phyloP scores from a whole-genome alignment of 2,888 invertebrate species.

The Dioctria rufipes region DNA sequence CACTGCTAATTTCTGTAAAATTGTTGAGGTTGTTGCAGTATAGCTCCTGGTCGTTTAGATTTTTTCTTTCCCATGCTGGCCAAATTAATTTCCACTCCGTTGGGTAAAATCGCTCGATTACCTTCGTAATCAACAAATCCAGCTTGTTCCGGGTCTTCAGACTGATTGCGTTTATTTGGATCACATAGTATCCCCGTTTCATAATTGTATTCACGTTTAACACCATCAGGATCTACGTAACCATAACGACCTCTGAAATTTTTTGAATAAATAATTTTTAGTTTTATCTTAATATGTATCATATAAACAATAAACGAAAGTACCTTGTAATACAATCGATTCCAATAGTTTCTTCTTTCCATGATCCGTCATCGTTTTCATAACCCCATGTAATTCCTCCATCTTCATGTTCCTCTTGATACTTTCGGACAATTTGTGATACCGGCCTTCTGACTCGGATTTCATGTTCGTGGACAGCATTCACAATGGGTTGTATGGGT shows the following conservation, averaged over 20 bases:
- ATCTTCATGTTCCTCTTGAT: constrained; percentile 81
- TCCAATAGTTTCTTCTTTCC: constrained; percentile 88
- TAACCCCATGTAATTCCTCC: constrained; percentile 91
- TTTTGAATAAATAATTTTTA: not conserved
- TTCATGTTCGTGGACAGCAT: constrained; percentile 67
- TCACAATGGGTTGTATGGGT: constrained; percentile 66
- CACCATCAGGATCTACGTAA: constrained; percentile 87
- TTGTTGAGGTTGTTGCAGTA: constrained; percentile 60
- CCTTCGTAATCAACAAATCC: constrained; percentile 83
- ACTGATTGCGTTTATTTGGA: constrained; percentile 71
- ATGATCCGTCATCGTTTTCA: constrained; percentile 90
- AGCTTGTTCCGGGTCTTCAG: constrained; percentile 73
- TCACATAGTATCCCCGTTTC: constrained; percentile 83
- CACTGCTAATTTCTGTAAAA: constrained; percentile 59
- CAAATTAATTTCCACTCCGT: constrained; percentile 81
- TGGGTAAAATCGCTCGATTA: constrained; percentile 81
- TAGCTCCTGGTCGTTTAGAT: constrained; percentile 76
- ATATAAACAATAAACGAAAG: constrained; percentile 57
- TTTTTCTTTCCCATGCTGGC: constrained; percentile 79
- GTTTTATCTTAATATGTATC: too few species aligned
- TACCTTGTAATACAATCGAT: constrained; percentile 80
- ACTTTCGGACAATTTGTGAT: constrained; percentile 80
- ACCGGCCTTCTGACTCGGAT: constrained; percentile 77
- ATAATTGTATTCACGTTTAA: constrained; percentile 86
- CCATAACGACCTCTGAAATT: constrained; percentile 82